Percentiles rank a stretch among this genome's conserved stretches.
Evolutionary conservation across 2,113 vertebrate species (phyloP).

Genomic region (Ibidorhyncha struthersii): DNA sequence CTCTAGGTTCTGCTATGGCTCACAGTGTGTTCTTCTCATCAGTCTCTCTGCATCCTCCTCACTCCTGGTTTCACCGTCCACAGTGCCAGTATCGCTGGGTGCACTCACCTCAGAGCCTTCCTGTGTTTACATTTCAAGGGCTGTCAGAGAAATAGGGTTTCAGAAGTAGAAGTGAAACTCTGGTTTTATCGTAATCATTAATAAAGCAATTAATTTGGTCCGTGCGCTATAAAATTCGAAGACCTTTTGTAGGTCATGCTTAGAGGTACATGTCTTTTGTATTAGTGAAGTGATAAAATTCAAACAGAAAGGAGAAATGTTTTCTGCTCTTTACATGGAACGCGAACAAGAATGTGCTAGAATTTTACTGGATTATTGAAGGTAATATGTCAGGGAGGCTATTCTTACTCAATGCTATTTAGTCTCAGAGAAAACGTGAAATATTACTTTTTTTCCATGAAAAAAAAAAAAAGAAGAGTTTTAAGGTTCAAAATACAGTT

Average conservation of each 20-base stretch:
- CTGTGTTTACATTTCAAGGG: neutral
- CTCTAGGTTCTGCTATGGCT: neutral
- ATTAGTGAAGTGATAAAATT: slow-evolving; percentile 33
- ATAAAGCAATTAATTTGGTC: slow-evolving; percentile 53
- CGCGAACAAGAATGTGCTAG: neutral
- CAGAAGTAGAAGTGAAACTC: neutral
- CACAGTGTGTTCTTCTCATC: neutral
- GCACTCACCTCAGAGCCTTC: neutral
- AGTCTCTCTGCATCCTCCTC: neutral
- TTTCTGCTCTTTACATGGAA: neutral
- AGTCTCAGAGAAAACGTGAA: neutral
- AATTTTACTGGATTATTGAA: neutral
- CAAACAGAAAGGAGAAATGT: slow-evolving; percentile 23
- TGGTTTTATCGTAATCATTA: slow-evolving; percentile 45
- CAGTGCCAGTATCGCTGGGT: neutral
- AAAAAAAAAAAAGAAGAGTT: neutral
- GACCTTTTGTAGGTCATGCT: slow-evolving; percentile 44
- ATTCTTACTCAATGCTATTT: neutral
- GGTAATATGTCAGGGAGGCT: neutral
- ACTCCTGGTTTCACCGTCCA: fast-evolving
- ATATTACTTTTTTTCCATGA: neutral
- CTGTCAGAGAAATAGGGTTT: neutral
- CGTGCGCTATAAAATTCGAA: neutral
- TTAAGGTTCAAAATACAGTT: neutral
- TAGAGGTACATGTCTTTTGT: slow-evolving; percentile 42